These are phyloP conservation scores for Clistopyga incitator DNA, from an alignment of 2,888 invertebrate species.

Conservation along the genomic window DNA sequence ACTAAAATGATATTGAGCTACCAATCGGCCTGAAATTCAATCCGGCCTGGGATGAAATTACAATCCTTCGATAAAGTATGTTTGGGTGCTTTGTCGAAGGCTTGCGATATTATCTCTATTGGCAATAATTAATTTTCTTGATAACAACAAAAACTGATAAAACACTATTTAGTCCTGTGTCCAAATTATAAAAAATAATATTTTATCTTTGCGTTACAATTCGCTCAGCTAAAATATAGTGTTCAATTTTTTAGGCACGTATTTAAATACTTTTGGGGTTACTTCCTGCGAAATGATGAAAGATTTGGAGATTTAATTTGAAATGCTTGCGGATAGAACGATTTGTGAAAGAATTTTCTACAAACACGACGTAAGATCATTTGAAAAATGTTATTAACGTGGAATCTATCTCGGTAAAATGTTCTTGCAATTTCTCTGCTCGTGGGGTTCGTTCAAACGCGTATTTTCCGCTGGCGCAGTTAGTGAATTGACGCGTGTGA, in stretches of 20 bases:
- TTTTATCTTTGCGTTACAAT: no score
- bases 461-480: not conserved
- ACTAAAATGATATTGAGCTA: not conserved
- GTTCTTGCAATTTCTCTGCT: not conserved
- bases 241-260: no score
- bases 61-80: not conserved
- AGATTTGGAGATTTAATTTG: no score
- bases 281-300: no score
- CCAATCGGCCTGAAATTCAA: not conserved
- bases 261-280: no score
- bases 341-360: no score
- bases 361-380: no score
- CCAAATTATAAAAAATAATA: no score
- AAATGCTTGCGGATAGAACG: no score
- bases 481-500: slow-evolving; percentile 35
- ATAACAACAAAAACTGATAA: no score
- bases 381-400: not conserved
- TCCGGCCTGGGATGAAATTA: not conserved
- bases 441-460: not conserved
- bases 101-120: not conserved
- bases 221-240: no score
- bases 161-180: no score
- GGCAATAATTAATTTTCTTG: not conserved
- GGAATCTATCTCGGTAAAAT: not conserved
- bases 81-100: not conserved